Percentiles rank a stretch among this genome's conserved stretches.
phyloP scores from a whole-genome alignment of 2,797 vertebrate genomes.

The Phrynocephalus guinanensis region DNA sequence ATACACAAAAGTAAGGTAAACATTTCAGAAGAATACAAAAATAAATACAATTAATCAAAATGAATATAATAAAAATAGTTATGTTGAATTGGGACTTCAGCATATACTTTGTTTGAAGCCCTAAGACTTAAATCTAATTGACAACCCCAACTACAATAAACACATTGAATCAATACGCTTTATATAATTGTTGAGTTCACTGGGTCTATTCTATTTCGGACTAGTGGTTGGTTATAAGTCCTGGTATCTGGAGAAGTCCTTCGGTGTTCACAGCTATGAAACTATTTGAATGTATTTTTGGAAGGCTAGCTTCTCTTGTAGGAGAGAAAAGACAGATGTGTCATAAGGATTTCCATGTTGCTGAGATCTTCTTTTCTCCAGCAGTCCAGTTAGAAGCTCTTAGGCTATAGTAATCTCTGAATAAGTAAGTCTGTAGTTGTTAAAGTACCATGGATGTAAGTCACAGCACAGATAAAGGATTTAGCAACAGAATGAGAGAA shows the following conservation, averaged over 20 bases:
- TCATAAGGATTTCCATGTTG: conserved; percentile 20
- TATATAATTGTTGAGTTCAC: background rate
- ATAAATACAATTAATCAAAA: background rate
- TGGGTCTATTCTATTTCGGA: background rate
- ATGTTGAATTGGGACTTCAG: background rate
- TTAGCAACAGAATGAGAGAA: conserved; percentile 1
- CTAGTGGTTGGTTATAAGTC: too few species aligned
- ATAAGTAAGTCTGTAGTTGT: conserved; percentile 7
- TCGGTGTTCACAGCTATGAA: background rate
- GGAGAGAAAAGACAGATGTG: background rate
- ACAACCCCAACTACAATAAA: too few species aligned
- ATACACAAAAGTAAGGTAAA: background rate
- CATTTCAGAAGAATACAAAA: background rate
- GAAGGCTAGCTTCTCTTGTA: conserved; percentile 2
- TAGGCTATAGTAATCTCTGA: conserved; percentile 24
- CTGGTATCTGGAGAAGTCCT: background rate
- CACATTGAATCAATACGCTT: too few species aligned
- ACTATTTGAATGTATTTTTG: conserved; percentile 17
- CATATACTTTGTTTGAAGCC: background rate
- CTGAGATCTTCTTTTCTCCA: conserved; percentile 29
- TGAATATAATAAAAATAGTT: too few species aligned
- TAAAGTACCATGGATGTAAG: conserved; percentile 3
- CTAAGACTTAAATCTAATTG: too few species aligned
- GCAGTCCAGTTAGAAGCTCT: conserved; percentile 12
- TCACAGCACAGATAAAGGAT: background rate